A percentile compares a stretch with the other conserved stretches of the same genome.
phyloP scores from a whole-genome alignment of 2,797 vertebrate species.

The Xiphorhynchus erythropygius region DNA sequence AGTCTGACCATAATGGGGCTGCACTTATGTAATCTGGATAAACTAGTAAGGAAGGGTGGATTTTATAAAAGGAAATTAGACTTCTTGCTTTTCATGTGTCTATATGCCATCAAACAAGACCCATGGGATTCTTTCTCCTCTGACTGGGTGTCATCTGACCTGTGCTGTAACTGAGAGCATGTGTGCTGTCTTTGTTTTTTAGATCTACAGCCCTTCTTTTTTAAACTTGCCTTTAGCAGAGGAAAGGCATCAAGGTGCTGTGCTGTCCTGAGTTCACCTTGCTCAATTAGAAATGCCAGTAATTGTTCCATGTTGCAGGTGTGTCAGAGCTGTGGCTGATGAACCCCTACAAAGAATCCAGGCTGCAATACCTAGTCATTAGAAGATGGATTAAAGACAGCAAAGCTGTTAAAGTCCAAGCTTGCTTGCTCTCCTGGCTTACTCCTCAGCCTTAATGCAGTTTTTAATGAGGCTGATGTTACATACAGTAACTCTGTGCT shows the following conservation, averaged over 20 bases:
- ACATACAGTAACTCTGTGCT: background rate
- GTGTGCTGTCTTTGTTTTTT: background rate
- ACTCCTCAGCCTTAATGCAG: background rate
- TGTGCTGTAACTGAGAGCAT: background rate
- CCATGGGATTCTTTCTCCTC: background rate
- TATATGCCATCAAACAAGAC: background rate
- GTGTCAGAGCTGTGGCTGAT: constrained; percentile 4
- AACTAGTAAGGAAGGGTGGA: background rate
- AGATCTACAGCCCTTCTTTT: background rate
- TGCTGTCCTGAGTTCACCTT: constrained; percentile 27
- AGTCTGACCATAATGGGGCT: background rate
- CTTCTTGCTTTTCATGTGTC: background rate
- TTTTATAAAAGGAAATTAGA: background rate
- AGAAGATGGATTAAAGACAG: constrained; percentile 40
- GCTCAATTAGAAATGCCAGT: background rate
- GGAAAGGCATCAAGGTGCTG: background rate
- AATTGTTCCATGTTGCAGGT: background rate
- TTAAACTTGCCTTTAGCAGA: background rate
- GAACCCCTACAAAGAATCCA: background rate
- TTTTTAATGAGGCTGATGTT: constrained; percentile 18
- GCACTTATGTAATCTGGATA: background rate
- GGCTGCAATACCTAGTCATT: background rate
- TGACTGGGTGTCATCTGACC: background rate
- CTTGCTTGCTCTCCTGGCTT: background rate
- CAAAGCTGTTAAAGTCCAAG: background rate